A percentile compares a stretch with the other conserved stretches of the same genome.
phyloP scores from a whole-genome alignment of 2,888 invertebrate genomes.

The Hyppa rectilinea region DNA sequence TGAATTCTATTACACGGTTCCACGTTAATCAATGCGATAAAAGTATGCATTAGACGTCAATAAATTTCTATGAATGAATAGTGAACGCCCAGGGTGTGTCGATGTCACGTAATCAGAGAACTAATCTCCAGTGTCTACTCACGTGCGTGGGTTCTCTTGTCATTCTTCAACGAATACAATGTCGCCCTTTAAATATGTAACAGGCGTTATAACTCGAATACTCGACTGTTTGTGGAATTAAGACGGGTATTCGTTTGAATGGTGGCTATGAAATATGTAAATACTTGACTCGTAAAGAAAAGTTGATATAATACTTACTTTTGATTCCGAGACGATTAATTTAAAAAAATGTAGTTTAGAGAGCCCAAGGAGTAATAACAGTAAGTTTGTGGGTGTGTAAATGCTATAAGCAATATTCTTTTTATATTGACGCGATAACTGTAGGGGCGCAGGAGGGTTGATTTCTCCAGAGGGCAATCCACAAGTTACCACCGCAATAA shows the following conservation, averaged over 20 bases:
- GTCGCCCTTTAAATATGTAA: constrained; percentile 77
- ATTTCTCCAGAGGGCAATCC: constrained; percentile 80
- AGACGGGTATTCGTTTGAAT: constrained; percentile 28
- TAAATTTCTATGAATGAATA: constrained; percentile 75
- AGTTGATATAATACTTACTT: neutral
- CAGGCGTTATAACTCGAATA: constrained; percentile 61
- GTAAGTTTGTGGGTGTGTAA: constrained; percentile 44
- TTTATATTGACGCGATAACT: constrained; percentile 34
- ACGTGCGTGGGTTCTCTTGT: constrained; percentile 80
- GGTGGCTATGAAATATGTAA: constrained; percentile 15
- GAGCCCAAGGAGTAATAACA: neutral
- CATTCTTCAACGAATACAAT: constrained; percentile 79
- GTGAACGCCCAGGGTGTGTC: constrained; percentile 79
- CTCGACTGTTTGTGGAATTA: constrained; percentile 60
- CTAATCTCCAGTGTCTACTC: constrained; percentile 86
- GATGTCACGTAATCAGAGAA: constrained; percentile 85
- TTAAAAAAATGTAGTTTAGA: neutral
- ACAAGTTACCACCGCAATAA: constrained; percentile 74
- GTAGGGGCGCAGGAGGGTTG: constrained; percentile 64
- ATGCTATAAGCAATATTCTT: constrained; percentile 33
- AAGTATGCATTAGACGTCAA: constrained; percentile 59
- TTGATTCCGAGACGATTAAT: neutral
- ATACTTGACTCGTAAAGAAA: constrained; percentile 4
- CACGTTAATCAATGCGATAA: constrained; percentile 48
- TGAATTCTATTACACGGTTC: constrained; percentile 52